Evolutionary conservation across 2,888 invertebrate genomes (phyloP).

Genomic region (Machimus rusticus): DNA sequence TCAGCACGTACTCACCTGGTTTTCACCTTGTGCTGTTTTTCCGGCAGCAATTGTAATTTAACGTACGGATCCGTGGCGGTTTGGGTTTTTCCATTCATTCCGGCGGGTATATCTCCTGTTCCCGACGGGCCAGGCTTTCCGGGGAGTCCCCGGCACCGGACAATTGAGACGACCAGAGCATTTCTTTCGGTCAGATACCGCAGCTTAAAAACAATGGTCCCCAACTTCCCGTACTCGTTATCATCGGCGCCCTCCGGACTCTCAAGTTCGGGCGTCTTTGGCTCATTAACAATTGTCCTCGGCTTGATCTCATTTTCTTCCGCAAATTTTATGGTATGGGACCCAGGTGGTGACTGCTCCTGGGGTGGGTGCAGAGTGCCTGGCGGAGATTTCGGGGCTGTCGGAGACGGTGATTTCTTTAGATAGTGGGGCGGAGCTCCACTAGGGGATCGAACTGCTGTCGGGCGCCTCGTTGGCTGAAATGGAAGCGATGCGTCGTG

Average conservation of each 20-base stretch:
- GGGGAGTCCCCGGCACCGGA: conserved; percentile 88
- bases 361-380: conserved; percentile 42
- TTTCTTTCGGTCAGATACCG: conserved; percentile 90
- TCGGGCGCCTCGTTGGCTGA: conserved; percentile 63
- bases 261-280: conserved; percentile 52
- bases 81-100: conserved; percentile 62
- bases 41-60: conserved; percentile 95
- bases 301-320: conserved; percentile 60
- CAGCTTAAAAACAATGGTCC: conserved; percentile 88
- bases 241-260: conserved; percentile 58
- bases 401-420: conserved; percentile 93
- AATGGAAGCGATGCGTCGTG: conserved; percentile 61
- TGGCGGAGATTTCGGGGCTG: conserved; percentile 67
- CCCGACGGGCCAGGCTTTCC: conserved; percentile 60
- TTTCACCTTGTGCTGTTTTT: conserved; percentile 97
- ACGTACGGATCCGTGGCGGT: conserved; percentile 87
- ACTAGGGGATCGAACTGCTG: conserved; percentile 82
- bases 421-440: conserved; percentile 81
- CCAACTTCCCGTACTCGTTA: conserved; percentile 74
- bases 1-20: conserved; percentile 67
- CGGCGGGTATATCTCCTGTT: conserved; percentile 68
- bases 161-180: conserved; percentile 90
- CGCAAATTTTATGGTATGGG: conserved; percentile 57
- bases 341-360: conserved; percentile 47
- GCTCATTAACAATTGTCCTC: conserved; percentile 48